Base-by-base conservation (phyloP, 1,140 invertebrate genomes). In the Myzus persicae region DNA sequence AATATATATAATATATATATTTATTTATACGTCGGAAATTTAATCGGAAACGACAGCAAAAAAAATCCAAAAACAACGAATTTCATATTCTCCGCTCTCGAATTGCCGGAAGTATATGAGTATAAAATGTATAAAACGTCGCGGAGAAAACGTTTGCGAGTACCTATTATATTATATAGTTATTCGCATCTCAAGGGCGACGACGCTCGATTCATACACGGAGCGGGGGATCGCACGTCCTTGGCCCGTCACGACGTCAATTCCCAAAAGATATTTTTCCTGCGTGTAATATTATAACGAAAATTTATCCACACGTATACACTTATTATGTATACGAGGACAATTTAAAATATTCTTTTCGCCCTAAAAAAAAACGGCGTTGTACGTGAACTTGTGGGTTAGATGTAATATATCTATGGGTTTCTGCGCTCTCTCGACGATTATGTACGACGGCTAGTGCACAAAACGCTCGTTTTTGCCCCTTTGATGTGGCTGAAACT, bases 401-500 rank as follows among this genome's bases (percentile, higher is more conserved):
- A 8, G 0, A 88, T 22, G 22, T 51, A 46, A 31, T 38, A 51
- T 84, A 51, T 40, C n/a, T 85, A 51, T 85, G 48, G 88, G 40
- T 38, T 90, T 54, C 44, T 38, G 2, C 7, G 20, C 20, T 46
- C 36, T 90, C 11, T 40, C 4, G 24, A 18, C 48, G 88, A 90
- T 90, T 40, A 90, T 90, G 38, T 90, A 54, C 36, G 36, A 46
- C 42, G 40, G 18, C 26, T 76, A 36, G n/a, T 48, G 20, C 7
- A 46, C 24, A 87, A 87, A 38, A 90, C 22, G 87, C 1, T 90
- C 51, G 88, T 54, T 59, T 40, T 40, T 22, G 46, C 51, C 76
- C 90, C 91, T 92, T 92, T 92, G 91, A 92, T 92, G 91, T 92
- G 90, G 40, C 90, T 76, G 54, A n/a, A 40, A 91, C 81, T 46